Base-by-base conservation (phyloP, 1,140 invertebrate genomes). In the Drosophila saltans region DNA sequence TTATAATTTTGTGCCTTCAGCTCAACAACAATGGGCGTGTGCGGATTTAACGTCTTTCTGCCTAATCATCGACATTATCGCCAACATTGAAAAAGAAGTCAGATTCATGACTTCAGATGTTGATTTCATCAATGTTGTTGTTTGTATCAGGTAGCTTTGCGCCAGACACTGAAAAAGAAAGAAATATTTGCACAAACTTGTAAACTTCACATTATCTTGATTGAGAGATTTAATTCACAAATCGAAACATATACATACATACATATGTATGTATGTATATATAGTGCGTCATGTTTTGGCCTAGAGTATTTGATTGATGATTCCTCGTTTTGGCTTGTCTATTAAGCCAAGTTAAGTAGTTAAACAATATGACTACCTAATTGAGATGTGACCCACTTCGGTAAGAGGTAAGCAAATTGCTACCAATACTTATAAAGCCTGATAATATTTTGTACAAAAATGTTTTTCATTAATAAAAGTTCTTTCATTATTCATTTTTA, bases 41-140 rank as follows among this genome's bases (percentile, higher is more conserved):
- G 72, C 58, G 43, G 57, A 62, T 75, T 80, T 71, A 65, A 63
- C 81, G 75, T 78, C 78, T 77, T 84, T 71, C 80, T 72, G 65
- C 71, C 83, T 78, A 88, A 88, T 88, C 83, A 84, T 89, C 83
- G 57, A 72, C 75, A 89, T 84, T 78, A 89, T 89, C 74, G 83
- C 71, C 33, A 89, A 84, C 84, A 88, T 75, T 89, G 84, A 88
- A 84, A 72, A 78, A 48, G 80, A 80, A 88, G 80, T 78, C 77
- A 75, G 70, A 78, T 80, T 83, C 83, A 83, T 77, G 83, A 55
- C 67, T 76, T 55, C 40, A 88, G 63, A 68, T 57, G 57, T 66
- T 55, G 33, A 69, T 76, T 66, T 66, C 40, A 36, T 68, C 61
- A 48, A 16, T n/a, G 30, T 52, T 65, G 24, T 40, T 55, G n/a